A percentile compares a stretch with the other conserved stretches of the same genome.
Evolutionary conservation across 2,797 vertebrate species (phyloP).

Genomic region (Xenentodon cancila): DNA sequence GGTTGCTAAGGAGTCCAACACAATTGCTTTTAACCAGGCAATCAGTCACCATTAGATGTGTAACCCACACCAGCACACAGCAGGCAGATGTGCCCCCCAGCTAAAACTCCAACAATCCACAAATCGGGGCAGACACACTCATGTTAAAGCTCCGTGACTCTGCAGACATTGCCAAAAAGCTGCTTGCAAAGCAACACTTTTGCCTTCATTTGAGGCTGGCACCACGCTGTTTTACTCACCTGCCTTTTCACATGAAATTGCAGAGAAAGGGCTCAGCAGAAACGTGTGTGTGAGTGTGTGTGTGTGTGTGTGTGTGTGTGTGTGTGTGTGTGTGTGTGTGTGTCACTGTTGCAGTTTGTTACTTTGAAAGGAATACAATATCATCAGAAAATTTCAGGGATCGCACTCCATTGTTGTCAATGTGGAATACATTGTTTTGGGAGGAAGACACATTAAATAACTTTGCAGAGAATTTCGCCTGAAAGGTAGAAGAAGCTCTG

Average conservation of each 20-base stretch:
- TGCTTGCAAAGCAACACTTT: constrained; percentile 54
- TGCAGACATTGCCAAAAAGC: constrained; percentile 45
- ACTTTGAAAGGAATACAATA: constrained; percentile 34
- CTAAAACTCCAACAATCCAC: constrained; percentile 61
- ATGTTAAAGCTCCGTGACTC: constrained; percentile 58
- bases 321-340: constrained; percentile 31
- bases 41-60: constrained; percentile 77
- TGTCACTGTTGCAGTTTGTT: constrained; percentile 41
- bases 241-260: constrained; percentile 63
- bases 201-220: constrained; percentile 59
- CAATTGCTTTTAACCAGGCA: constrained; percentile 73
- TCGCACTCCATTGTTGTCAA: constrained; percentile 7
- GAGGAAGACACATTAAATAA: constrained; percentile 1
- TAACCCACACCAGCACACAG: constrained; percentile 58
- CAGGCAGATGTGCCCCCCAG: constrained; percentile 70
- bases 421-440: not conserved
- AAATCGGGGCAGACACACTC: constrained; percentile 71
- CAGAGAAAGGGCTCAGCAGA: constrained; percentile 41
- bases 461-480: constrained; percentile 2
- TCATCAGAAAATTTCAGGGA: constrained; percentile 34
- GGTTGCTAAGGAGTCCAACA: constrained; percentile 69
- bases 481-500: not conserved
- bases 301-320: constrained; percentile 28
- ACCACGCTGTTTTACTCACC: constrained; percentile 65
- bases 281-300: constrained; percentile 37